These are phyloP conservation scores for Amphilophus citrinellus DNA, from an alignment of 2,113 vertebrate genomes.

Conservation along the genomic window DNA sequence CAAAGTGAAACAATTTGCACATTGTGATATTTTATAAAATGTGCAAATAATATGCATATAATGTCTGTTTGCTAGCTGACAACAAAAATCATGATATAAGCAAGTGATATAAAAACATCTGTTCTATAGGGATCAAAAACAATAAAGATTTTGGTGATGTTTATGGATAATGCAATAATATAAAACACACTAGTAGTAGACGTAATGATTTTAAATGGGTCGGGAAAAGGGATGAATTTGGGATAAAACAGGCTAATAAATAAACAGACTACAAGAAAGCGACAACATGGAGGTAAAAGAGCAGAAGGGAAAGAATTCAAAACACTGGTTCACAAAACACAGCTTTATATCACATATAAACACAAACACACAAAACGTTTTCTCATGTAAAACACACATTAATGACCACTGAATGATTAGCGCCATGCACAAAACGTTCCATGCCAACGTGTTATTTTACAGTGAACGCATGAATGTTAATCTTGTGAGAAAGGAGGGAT, in stretches of 20 bases:
- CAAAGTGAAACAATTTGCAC: neutral
- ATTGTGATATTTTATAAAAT: neutral
- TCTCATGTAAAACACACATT: slow-evolving; percentile 21
- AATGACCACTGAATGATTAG: slow-evolving; percentile 36
- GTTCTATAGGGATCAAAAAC: neutral
- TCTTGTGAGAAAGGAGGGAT: slow-evolving; percentile 8
- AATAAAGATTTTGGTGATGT: neutral
- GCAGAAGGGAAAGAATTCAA: slow-evolving; percentile 11
- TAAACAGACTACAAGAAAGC: slow-evolving; percentile 13
- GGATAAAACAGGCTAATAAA: neutral
- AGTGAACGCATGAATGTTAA: slow-evolving; percentile 52
- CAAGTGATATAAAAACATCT: too few relatives aligned
- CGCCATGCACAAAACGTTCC: slow-evolving; percentile 69
- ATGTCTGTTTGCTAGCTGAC: neutral
- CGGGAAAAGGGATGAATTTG: neutral
- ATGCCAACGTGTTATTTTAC: slow-evolving; percentile 85
- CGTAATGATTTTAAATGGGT: slow-evolving; percentile 12
- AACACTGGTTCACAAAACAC: slow-evolving; percentile 16
- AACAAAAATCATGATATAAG: too few relatives aligned
- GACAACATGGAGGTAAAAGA: slow-evolving; percentile 31
- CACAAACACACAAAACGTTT: slow-evolving; percentile 8
- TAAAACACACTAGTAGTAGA: neutral
- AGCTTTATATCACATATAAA: slow-evolving; percentile 24
- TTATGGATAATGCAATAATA: neutral
- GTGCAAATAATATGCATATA: neutral